phyloP scores from a whole-genome alignment of 2,888 invertebrate genomes.

The Drosophila diplacantha region DNA sequence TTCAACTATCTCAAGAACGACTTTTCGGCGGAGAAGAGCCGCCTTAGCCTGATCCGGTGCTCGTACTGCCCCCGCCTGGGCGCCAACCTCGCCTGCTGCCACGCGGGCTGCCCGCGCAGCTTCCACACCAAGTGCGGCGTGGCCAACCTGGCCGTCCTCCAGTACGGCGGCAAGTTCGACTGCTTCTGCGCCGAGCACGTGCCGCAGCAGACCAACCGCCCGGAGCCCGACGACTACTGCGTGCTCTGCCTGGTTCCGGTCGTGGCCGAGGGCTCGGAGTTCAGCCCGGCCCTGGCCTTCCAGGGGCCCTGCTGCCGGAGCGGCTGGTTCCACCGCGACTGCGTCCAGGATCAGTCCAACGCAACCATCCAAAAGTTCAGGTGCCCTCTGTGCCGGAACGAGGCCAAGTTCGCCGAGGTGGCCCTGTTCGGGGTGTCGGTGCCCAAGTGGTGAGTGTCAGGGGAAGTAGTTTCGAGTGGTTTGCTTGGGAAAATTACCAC shows the following conservation, averaged over 20 bases:
- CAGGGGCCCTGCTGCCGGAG: neutral
- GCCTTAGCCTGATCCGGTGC: neutral
- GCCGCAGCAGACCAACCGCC: neutral
- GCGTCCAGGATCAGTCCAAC: neutral
- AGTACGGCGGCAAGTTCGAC: neutral
- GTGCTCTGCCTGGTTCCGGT: neutral
- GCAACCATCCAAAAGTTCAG: neutral
- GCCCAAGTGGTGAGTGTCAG: neutral
- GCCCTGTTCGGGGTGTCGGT: neutral
- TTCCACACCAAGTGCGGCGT: constrained; percentile 2
- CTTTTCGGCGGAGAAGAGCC: neutral
- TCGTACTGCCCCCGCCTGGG: neutral
- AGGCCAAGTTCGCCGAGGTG: neutral
- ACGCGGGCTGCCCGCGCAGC: neutral
- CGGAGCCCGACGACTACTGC: neutral
- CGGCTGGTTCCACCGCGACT: neutral
- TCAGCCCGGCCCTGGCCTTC: neutral
- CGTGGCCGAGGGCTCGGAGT: neutral
- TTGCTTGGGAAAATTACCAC: too few relatives aligned
- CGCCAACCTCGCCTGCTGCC: neutral
- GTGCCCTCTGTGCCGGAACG: neutral
- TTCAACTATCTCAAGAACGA: neutral
- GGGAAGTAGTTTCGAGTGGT: too few relatives aligned
- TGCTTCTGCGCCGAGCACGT: neutral
- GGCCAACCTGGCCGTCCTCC: neutral